A percentile compares a stretch with the other conserved stretches of the same genome.
Evolutionary conservation across 2,113 vertebrate genomes (phyloP).

Genomic region (Triplophysa tibetana): DNA sequence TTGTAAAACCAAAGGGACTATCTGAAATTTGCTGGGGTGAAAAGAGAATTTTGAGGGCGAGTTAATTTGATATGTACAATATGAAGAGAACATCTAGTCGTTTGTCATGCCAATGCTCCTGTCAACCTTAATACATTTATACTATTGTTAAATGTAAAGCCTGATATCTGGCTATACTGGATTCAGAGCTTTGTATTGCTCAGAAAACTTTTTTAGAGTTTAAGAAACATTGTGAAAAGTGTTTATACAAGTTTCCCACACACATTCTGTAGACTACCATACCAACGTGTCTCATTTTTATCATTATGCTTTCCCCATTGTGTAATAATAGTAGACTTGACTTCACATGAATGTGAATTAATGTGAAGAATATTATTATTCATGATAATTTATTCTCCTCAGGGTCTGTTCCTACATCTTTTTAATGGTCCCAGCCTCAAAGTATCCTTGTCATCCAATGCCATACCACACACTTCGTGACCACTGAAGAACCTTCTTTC

Average conservation of each 20-base stretch:
- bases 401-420: conserved; percentile 7
- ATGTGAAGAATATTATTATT: background rate
- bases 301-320: too few relatives aligned
- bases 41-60: background rate
- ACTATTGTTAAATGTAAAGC: background rate
- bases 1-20: background rate
- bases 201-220: too few relatives aligned
- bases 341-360: too few relatives aligned
- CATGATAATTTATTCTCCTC: background rate
- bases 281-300: too few relatives aligned
- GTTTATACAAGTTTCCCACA: too few relatives aligned
- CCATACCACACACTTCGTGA: conserved; percentile 45
- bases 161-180: too few relatives aligned
- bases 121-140: background rate
- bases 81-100: background rate
- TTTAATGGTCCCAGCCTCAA: background rate
- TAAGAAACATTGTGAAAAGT: too few relatives aligned
- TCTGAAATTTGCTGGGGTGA: background rate
- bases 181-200: too few relatives aligned
- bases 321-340: too few relatives aligned
- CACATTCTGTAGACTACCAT: too few relatives aligned
- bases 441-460: background rate
- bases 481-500: conserved; percentile 71
- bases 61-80: conserved; percentile 6
- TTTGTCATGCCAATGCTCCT: background rate